Conservation (phyloP, 2,888 invertebrate species). For the Lamproptera curius region DNA sequence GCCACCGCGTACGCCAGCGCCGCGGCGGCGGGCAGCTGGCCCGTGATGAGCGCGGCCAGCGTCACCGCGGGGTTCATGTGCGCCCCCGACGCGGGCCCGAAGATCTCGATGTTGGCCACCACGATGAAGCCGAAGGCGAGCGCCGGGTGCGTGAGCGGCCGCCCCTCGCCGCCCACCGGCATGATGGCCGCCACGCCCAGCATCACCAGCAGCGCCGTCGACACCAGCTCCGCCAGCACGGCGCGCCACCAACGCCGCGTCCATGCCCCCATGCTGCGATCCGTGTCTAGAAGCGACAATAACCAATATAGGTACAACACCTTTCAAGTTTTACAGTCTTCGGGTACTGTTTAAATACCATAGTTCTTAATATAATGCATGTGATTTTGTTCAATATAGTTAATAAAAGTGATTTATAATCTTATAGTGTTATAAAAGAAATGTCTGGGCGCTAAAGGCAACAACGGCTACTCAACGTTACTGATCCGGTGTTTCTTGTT, state of each 20-base stretch:
- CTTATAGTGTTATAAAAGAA: too few species aligned
- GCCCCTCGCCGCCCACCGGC: conserved; percentile 28
- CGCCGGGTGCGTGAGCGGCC: conserved; percentile 51
- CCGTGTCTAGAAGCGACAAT: conserved; percentile 10
- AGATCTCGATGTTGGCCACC: conserved; percentile 50
- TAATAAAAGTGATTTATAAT: neutral
- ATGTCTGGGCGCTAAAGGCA: too few species aligned
- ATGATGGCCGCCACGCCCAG: conserved; percentile 51
- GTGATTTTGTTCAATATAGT: neutral
- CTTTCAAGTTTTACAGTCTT: too few species aligned
- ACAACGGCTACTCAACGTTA: too few species aligned
- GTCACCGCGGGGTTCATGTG: conserved; percentile 90
- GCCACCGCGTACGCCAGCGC: conserved; percentile 46
- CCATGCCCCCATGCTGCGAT: conserved; percentile 36
- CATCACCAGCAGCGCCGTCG: conserved; percentile 61
- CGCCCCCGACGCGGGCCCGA: conserved; percentile 86
- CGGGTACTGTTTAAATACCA: too few species aligned
- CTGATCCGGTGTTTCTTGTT: too few species aligned
- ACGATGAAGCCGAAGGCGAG: conserved; percentile 60
- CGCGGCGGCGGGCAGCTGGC: conserved; percentile 55
- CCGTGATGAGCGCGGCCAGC: conserved; percentile 78
- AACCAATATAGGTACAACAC: too few species aligned
- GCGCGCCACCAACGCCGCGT: conserved; percentile 55
- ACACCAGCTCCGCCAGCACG: conserved; percentile 48
- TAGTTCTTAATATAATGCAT: neutral